Evolutionary conservation across 2,888 invertebrate genomes (phyloP).

Genomic region (Folsomia manolachei): DNA sequence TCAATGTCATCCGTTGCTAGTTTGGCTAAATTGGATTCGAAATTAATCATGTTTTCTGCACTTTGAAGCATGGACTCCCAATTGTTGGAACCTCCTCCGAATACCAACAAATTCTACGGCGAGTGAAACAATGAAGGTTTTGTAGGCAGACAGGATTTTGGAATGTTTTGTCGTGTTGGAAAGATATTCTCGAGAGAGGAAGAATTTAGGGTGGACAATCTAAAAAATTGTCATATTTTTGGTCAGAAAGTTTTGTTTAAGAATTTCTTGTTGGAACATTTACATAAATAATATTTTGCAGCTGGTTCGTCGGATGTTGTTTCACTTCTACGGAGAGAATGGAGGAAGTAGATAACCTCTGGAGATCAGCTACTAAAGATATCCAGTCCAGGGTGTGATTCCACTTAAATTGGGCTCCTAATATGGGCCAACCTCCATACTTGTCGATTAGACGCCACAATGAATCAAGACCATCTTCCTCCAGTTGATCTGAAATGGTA

Average conservation of each 20-base stretch:
- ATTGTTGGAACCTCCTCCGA: neutral
- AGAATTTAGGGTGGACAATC: constrained; percentile 34
- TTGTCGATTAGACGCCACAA: constrained; percentile 2
- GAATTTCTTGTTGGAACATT: neutral
- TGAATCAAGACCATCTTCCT: constrained; percentile 16
- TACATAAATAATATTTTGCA: constrained; percentile 28
- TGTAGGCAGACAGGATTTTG: constrained; percentile 33
- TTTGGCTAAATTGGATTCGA: constrained; percentile 31
- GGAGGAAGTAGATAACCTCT: constrained; percentile 28
- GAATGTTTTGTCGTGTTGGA: constrained; percentile 25
- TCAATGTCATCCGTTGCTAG: constrained; percentile 24
- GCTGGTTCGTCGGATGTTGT: constrained; percentile 29
- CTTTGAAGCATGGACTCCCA: neutral
- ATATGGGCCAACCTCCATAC: constrained; percentile 18
- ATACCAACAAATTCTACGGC: constrained; percentile 2
- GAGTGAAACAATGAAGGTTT: constrained; percentile 22
- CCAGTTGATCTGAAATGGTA: constrained; percentile 21
- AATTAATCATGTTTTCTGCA: constrained; percentile 29
- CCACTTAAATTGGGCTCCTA: neutral
- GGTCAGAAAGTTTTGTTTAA: neutral
- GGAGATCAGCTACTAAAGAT: constrained; percentile 20
- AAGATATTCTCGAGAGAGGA: constrained; percentile 34
- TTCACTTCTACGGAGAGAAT: constrained; percentile 33
- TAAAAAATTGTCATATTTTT: neutral
- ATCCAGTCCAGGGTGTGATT: constrained; percentile 14